Percentiles rank a stretch among this genome's conserved stretches.
Evolutionary conservation across 2,888 invertebrate genomes (phyloP).

Genomic region (Geophilus truncorum): DNA sequence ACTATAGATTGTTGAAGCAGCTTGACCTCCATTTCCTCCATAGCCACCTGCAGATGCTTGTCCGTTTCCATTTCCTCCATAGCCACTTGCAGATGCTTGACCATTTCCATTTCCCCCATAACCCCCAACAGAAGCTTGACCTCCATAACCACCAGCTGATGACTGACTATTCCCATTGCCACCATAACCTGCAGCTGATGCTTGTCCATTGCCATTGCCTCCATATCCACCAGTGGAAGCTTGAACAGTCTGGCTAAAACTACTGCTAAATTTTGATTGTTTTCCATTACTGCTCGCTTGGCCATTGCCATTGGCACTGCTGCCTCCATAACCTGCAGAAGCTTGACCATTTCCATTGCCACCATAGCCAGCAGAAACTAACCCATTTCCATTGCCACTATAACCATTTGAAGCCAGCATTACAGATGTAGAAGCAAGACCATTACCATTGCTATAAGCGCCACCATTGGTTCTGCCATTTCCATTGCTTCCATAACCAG

Average conservation of each 20-base stretch:
- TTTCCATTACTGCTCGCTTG: background rate
- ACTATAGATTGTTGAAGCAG: background rate
- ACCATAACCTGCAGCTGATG: background rate
- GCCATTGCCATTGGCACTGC: background rate
- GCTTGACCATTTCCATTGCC: background rate
- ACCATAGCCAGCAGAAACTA: background rate
- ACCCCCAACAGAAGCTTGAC: background rate
- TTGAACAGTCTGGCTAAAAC: background rate
- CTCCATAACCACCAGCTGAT: background rate
- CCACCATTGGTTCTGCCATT: background rate
- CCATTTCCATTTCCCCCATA: conserved; percentile 4
- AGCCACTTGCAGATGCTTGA: background rate
- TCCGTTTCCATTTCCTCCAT: background rate
- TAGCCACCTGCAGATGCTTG: background rate
- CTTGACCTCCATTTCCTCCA: background rate
- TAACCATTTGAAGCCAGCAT: background rate
- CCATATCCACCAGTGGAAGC: no score
- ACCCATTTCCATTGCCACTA: background rate
- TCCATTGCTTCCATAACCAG: background rate
- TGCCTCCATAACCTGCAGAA: background rate
- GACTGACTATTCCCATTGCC: background rate
- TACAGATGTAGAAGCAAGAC: background rate
- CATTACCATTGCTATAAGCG: background rate
- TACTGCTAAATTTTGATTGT: background rate
- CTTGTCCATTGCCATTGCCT: background rate